Evolutionary conservation across 2,113 vertebrate species (phyloP).

Genomic region (Xiphias gladius): DNA sequence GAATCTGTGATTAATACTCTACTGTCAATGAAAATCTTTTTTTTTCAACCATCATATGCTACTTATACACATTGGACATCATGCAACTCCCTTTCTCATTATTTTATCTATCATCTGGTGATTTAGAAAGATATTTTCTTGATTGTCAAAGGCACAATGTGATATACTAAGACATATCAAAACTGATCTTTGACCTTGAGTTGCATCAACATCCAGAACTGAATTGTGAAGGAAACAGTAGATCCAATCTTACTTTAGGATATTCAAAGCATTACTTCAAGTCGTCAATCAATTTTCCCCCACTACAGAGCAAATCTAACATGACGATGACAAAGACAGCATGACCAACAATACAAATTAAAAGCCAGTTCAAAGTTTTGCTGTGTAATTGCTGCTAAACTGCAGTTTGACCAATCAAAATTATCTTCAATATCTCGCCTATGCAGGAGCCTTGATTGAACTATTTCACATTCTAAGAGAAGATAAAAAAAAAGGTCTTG

Average conservation of each 20-base stretch:
- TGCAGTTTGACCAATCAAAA: constrained; percentile 55
- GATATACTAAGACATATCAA: background rate
- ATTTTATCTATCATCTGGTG: background rate
- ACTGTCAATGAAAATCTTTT: background rate
- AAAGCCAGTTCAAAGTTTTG: constrained; percentile 59
- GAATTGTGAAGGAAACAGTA: background rate
- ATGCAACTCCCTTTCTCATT: background rate
- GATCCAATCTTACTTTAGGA: background rate
- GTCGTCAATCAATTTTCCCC: constrained; percentile 37
- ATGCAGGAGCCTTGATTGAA: constrained; percentile 71
- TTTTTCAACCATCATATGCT: background rate
- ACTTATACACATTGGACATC: background rate
- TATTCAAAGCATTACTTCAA: constrained; percentile 18
- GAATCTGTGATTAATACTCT: constrained; percentile 9
- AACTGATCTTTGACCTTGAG: background rate
- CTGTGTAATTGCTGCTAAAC: constrained; percentile 50
- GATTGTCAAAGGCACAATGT: too few species aligned
- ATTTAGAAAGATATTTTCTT: background rate
- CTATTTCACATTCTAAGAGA: constrained; percentile 60
- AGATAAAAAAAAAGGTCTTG: constrained; percentile 64
- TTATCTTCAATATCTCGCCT: constrained; percentile 58
- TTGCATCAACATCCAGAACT: background rate
- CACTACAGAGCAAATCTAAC: constrained; percentile 12
- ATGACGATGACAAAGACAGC: constrained; percentile 27
- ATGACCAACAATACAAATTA: constrained; percentile 51